Base-by-base conservation (phyloP, 1,140 invertebrate genomes). In the Drosophila lini region DNA sequence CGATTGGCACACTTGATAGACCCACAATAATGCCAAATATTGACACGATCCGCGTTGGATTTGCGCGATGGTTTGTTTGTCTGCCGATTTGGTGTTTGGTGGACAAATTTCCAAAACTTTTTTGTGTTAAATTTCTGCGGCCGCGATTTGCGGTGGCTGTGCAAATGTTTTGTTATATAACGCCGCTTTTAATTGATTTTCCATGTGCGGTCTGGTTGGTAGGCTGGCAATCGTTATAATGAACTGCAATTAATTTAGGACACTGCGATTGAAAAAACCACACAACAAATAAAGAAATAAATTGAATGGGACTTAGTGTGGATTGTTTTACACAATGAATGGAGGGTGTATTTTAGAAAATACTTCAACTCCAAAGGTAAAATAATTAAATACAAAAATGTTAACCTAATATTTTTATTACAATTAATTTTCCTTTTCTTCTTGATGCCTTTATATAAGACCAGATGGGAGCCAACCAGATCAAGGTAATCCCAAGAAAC, bases 121-220 rank as follows among this genome's bases (percentile, higher is more conserved):
- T 59, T 59, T 71, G 78, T 61, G 56, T 69, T 82, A 65, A 60
- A 57, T 60, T 77, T 63, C 70, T 80, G 83, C 57, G 81, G 81
- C 78, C 31, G 50, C 74, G 63, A 81, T 81, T 81, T 85, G 82
- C 45, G 83, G 83, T 78, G 71, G 57, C 34, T 61, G 41, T 74
- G 50, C 56, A 74, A 84, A 78, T 85, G 78, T 84, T 84, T 85
- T 81, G 80, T 73, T 79, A 75, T 88, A 76, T 68, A 62, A 44
- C 52, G 55, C 55, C 41, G 61, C 47, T 70, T 83, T 83, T 89
- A 88, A 88, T 88, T 88, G 83, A 88, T 89, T 88, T 89, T 83
- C 63, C 68, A 89, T 88, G 80, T 88, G 63, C 45, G 52, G 62
- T 38, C 19, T 38, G 34, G 52, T 8, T 28, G 48, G n/a, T n/a